These are phyloP conservation scores for Chaenodraco wilsoni DNA, from an alignment of 2,797 vertebrate genomes.

Conservation along the genomic window DNA sequence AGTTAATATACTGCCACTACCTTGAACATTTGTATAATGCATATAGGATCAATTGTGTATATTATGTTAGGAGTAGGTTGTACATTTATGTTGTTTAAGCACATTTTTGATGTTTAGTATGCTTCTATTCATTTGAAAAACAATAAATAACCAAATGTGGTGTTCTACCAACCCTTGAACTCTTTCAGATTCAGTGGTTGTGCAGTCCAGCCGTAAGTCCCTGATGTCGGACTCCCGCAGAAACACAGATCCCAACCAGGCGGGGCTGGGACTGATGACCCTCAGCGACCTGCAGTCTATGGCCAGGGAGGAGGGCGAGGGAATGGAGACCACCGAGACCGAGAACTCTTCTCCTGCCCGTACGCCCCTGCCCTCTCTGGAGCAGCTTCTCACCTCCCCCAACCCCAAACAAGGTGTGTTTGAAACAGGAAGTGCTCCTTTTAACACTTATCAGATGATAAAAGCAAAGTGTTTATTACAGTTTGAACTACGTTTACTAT, in stretches of 20 bases:
- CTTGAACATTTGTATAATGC: too few species aligned
- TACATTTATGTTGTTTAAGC: background rate
- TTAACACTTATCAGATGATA: background rate
- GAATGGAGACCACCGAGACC: slow-evolving; percentile 95
- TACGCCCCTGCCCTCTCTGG: slow-evolving; percentile 87
- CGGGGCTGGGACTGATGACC: slow-evolving; percentile 76
- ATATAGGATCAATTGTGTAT: too few species aligned
- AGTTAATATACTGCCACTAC: too few species aligned
- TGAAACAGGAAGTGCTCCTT: slow-evolving; percentile 2
- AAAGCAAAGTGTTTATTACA: background rate
- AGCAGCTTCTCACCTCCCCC: slow-evolving; percentile 91
- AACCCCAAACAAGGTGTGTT: slow-evolving; percentile 85
- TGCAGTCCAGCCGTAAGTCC: slow-evolving; percentile 83
- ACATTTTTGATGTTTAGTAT: background rate
- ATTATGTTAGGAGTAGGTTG: too few species aligned
- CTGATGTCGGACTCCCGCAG: slow-evolving; percentile 80
- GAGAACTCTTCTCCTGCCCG: slow-evolving; percentile 87
- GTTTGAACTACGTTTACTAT: too few species aligned
- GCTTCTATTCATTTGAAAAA: background rate
- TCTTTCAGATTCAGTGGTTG: slow-evolving; percentile 75
- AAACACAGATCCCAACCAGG: slow-evolving; percentile 61
- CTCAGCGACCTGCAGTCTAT: slow-evolving; percentile 87
- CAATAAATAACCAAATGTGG: background rate
- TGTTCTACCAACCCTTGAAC: background rate
- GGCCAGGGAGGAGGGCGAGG: slow-evolving; percentile 94